Percentiles rank a stretch among this genome's conserved stretches.
These are phyloP conservation scores for Rhinatrema bivittatum DNA, from an alignment of 2,797 vertebrate species.

Conservation along the genomic window DNA sequence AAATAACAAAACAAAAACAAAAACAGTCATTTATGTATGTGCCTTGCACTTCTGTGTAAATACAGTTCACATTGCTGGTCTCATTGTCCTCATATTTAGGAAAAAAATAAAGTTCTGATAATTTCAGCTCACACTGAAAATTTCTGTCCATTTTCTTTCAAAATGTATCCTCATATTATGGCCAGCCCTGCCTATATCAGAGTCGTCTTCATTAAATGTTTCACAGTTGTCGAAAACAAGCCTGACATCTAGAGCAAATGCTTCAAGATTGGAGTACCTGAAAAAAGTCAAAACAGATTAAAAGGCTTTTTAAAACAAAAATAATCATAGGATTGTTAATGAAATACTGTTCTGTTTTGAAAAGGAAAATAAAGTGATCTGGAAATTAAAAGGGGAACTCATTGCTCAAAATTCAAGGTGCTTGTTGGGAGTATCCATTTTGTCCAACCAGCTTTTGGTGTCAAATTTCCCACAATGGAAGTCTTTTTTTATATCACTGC, in stretches of 20 bases:
- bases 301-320: neutral
- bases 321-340: slow-evolving; percentile 9
- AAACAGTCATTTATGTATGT: slow-evolving; percentile 45
- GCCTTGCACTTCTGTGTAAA: slow-evolving; percentile 57
- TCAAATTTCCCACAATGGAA: too few species aligned
- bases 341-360: neutral
- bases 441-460: too few species aligned
- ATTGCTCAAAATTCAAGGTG: too few species aligned
- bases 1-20: too few species aligned
- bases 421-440: too few species aligned
- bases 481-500: too few species aligned
- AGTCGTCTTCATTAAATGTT: slow-evolving; percentile 98
- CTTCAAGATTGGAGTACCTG: slow-evolving; percentile 92
- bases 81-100: slow-evolving; percentile 43
- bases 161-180: slow-evolving; percentile 98
- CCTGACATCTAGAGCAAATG: slow-evolving; percentile 93
- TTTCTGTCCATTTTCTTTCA: slow-evolving; percentile 96
- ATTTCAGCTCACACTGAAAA: slow-evolving; percentile 91
- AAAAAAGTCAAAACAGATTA: slow-evolving; percentile 37
- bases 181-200: slow-evolving; percentile 94
- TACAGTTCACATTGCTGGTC: slow-evolving; percentile 70
- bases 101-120: slow-evolving; percentile 24
- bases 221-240: slow-evolving; percentile 99
- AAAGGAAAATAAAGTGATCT: neutral
- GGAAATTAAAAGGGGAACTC: neutral